Conservation (phyloP, 1,140 invertebrate species). For the Drosophila bocqueti region DNA sequence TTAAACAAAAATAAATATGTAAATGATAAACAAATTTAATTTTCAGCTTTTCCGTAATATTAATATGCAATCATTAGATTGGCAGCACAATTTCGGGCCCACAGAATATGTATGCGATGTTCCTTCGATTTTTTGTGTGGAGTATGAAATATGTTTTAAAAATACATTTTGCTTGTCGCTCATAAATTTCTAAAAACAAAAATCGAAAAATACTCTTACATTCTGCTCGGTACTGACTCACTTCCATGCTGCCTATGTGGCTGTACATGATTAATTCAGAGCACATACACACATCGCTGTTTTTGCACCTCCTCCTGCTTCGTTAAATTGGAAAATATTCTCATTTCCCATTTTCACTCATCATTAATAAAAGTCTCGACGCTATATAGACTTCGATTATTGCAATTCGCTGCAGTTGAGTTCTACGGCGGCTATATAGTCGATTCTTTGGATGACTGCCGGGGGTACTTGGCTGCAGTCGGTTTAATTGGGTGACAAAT, state of each 20-base stretch:
- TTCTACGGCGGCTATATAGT: slow-evolving; percentile 30
- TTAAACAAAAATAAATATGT: background rate
- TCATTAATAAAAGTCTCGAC: slow-evolving; percentile 82
- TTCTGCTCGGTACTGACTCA: slow-evolving; percentile 47
- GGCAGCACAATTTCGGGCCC: slow-evolving; percentile 9
- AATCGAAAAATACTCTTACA: slow-evolving; percentile 67
- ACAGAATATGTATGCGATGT: slow-evolving; percentile 21
- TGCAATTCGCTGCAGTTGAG: slow-evolving; percentile 65
- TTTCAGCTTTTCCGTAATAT: background rate
- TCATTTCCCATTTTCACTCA: slow-evolving; percentile 75
- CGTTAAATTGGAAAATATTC: slow-evolving; percentile 43
- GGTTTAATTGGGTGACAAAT: slow-evolving; percentile 83
- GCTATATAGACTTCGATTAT: slow-evolving; percentile 69
- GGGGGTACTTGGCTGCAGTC: slow-evolving; percentile 50
- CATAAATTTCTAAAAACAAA: slow-evolving; percentile 70
- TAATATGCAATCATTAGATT: background rate
- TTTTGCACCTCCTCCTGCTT: slow-evolving; percentile 1
- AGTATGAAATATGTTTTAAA: slow-evolving; percentile 75
- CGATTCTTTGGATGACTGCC: slow-evolving; percentile 37
- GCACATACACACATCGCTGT: slow-evolving; percentile 26
- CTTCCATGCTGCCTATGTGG: slow-evolving; percentile 46
- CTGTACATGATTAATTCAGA: slow-evolving; percentile 57
- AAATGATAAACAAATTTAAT: background rate
- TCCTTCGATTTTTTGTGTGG: slow-evolving; percentile 39
- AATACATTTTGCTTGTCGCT: slow-evolving; percentile 70